Evolutionary conservation across 2,113 vertebrate species (phyloP).

Genomic region (Euleptes europaea): DNA sequence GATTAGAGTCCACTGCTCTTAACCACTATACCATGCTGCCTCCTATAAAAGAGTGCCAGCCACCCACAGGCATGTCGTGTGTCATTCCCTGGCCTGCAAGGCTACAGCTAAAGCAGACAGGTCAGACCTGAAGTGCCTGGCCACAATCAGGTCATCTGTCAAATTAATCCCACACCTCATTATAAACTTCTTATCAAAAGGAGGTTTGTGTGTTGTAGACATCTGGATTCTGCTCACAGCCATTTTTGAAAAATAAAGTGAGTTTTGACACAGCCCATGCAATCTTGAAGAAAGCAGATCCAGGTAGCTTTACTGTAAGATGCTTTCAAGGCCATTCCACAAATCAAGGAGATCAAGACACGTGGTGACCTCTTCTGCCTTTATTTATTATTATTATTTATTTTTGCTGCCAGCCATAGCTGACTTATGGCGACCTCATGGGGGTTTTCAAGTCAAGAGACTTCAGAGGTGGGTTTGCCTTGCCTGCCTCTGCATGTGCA

Average conservation of each 20-base stretch:
- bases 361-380: not conserved
- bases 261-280: not conserved
- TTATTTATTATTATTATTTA: not conserved
- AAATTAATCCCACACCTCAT: not conserved
- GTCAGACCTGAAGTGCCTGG: not conserved
- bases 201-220: not conserved
- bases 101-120: not conserved
- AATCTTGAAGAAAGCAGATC: fast-evolving
- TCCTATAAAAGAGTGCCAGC: too few relatives aligned
- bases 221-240: not conserved
- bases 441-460: too few relatives aligned
- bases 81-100: too few relatives aligned
- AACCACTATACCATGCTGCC: too few relatives aligned
- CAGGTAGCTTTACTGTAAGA: not conserved
- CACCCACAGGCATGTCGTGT: too few relatives aligned
- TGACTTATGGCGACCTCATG: too few relatives aligned
- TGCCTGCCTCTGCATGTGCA: too few relatives aligned
- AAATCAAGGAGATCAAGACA: not conserved
- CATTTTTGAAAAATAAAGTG: not conserved
- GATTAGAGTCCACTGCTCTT: too few relatives aligned
- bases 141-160: not conserved
- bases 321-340: not conserved
- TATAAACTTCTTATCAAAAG: not conserved
- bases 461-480: too few relatives aligned
- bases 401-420: too few relatives aligned